Base-by-base conservation (phyloP, 2,797 vertebrate species). In the Phrynocephalus vlangalii region DNA sequence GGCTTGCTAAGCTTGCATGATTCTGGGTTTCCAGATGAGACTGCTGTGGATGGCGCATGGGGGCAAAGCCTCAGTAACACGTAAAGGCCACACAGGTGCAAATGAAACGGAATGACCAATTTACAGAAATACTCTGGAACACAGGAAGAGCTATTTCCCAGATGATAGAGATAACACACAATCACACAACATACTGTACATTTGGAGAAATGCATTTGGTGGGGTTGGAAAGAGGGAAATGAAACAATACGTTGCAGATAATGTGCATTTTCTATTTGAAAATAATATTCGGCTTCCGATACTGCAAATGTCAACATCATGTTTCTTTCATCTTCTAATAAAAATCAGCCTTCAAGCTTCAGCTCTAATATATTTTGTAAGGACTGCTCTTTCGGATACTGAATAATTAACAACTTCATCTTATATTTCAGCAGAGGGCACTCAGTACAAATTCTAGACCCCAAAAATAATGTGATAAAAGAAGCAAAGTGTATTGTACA, bases 391-490 rank as follows among this genome's bases (percentile, higher is more conserved):
- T 93, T 88, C 81, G 67, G n/a, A 1, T 89, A 48, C 66, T 94
- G 94, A 93, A 95, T 95, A 94, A 95, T 95, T 94, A 93, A 95
- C 91, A 93, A 92, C 91, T 95, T 94, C 91, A 87, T 93, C 94
- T 89, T 92, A 91, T 88, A 94, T 94, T 95, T 94, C 95, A 96
- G 94, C 91, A 96, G 95, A 96, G 95, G 94, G 93, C 94, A 95
- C 93, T 94, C 92, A 91, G 94, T 93, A 94, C 95, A 96, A 96
- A 93, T 92, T 79, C 1, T 94, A 93, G 88, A 94, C 91, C 84
- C 92, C 91, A 75, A 95, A 73, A 95, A 91, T 82, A 90, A 93
- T 0, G 0, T 84, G 38, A 73, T 87, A 70, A 93, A 91, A 91
- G 83, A 86, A 72, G 88, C 30, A 52, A 87, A 92, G 48, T 6